Base-by-base conservation (phyloP, 2,113 vertebrate species). In the Bubo bubo region DNA sequence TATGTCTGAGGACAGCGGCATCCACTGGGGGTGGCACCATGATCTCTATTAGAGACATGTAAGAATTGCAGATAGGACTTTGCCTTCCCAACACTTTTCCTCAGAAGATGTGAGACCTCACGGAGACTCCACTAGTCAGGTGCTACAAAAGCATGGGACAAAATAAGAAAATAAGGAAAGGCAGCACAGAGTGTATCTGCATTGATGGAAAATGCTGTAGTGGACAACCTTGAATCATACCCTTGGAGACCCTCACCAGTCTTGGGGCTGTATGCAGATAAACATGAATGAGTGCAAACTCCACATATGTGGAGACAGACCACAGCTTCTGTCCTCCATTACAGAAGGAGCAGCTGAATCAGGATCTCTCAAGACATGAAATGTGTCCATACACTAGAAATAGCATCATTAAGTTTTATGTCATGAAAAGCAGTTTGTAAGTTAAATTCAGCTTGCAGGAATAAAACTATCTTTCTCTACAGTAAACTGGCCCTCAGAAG, bases 221-320 rank as follows among this genome's bases (percentile, higher is more conserved):
- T 0, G 0, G n/a, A 53, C 7, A 60, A 13, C 12, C 6, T n/a
- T 39, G 21, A 45, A 13, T 35, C 53, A 8, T 19, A 64, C 3
- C 8, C 28, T 39, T 47, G 39, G 21, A 64, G 7, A 83, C 12
- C 41, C 12, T 71, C 55, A 41, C 1, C 2, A 35, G 9, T 39
- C 15, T 32, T 35, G 21, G 32, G 13, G 28, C 37, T 94, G 24
- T 13, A 15, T 35, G 17, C 13, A 56, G n/a, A 77, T 59, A 86
- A 92, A 68, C 23, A 59, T 0, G 1, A 53, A 63, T 34, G 23
- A 14, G 4, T 47, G 19, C 5, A 26, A 64, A 70, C 70, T 55
- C 19, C 35, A 23, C 27, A 20, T 39, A 19, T 3, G 28, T 10
- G 30, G 26, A 82, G 34, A 41, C 18, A 86, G 49, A 59, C 4